A percentile compares a stretch with the other conserved stretches of the same genome.
These are phyloP conservation scores for Oncorhynchus mykiss DNA, from an alignment of 2,113 vertebrate species.

Conservation along the genomic window DNA sequence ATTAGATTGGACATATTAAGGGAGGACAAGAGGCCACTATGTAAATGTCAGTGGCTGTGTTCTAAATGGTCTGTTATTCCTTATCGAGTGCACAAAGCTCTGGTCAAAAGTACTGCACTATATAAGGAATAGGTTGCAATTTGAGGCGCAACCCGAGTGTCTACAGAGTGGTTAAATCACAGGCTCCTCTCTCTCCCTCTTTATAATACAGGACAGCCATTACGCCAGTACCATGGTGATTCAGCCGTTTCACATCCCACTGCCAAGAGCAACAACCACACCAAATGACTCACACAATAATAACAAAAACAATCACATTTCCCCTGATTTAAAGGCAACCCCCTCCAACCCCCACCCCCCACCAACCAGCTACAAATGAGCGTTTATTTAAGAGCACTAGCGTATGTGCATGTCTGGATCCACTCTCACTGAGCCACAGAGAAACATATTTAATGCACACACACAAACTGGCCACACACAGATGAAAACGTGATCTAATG, in stretches of 20 bases:
- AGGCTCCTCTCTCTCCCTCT: not conserved
- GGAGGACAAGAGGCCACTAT: not conserved
- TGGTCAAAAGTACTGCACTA: too few species aligned
- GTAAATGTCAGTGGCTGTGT: not conserved
- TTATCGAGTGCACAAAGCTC: too few species aligned
- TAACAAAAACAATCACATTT: conserved; percentile 7
- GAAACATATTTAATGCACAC: not conserved
- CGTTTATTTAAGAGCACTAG: not conserved
- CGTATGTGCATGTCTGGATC: not conserved
- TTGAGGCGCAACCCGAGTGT: not conserved
- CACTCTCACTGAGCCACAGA: not conserved
- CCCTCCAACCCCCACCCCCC: not conserved
- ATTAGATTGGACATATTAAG: too few species aligned
- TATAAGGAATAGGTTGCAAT: too few species aligned
- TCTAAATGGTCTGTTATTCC: too few species aligned
- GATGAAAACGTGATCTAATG: not conserved
- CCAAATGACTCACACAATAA: not conserved
- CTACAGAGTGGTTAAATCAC: not conserved
- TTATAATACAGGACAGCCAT: not conserved
- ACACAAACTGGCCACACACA: not conserved
- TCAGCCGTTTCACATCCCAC: not conserved
- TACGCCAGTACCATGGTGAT: not conserved
- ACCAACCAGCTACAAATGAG: not conserved
- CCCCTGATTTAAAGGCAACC: not conserved
- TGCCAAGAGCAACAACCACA: not conserved